phyloP scores from a whole-genome alignment of 1,140 invertebrate genomes.

The Probaryconus sp. region DNA sequence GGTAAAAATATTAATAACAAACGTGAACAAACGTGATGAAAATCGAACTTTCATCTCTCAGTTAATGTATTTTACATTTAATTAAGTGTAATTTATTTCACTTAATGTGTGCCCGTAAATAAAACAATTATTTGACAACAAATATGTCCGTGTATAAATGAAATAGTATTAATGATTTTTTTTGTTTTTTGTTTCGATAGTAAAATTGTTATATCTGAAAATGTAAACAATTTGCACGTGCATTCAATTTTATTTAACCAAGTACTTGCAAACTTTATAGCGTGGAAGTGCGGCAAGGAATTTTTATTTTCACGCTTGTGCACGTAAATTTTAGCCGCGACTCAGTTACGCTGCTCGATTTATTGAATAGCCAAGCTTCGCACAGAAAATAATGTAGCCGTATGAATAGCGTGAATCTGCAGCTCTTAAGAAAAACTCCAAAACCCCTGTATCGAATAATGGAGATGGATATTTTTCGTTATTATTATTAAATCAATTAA shows the following conservation, averaged over 20 bases:
- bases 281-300: constrained; percentile 6
- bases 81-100: too few relatives aligned
- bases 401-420: constrained; percentile 11
- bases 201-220: too few relatives aligned
- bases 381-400: constrained; percentile 27
- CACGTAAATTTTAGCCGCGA: constrained; percentile 23
- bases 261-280: constrained; percentile 18
- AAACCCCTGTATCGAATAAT: neutral
- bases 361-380: constrained; percentile 33
- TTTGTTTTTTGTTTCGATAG: too few relatives aligned
- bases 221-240: constrained; percentile 1
- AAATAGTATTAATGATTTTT: too few relatives aligned
- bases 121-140: too few relatives aligned
- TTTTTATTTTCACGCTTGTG: constrained; percentile 28
- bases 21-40: too few relatives aligned
- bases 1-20: too few relatives aligned
- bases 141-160: too few relatives aligned
- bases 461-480: constrained; percentile 3
- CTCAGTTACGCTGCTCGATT: constrained; percentile 32
- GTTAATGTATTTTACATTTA: too few relatives aligned
- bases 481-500: neutral
- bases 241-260: constrained; percentile 17
- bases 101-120: too few relatives aligned
- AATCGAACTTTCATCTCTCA: too few relatives aligned
- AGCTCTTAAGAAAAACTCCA: constrained; percentile 11